Conservation (phyloP, 1,140 invertebrate species). For the Drosophila sproati region DNA sequence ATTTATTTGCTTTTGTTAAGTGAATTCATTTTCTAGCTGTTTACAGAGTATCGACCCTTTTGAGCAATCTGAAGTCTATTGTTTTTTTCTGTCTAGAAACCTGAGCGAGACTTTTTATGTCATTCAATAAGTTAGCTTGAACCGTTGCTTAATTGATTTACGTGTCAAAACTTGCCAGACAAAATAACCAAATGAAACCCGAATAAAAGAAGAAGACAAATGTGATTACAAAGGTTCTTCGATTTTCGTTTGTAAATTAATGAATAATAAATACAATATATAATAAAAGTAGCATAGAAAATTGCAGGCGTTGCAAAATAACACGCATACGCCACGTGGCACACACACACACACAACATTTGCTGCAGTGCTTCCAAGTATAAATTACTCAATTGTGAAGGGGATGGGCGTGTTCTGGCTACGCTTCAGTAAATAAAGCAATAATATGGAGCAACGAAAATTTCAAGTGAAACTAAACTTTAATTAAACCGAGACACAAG, state of each 20-base stretch:
- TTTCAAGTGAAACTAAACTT: constrained; percentile 67
- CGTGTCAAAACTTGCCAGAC: constrained; percentile 77
- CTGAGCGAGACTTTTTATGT: constrained; percentile 36
- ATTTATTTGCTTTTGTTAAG: constrained; percentile 6
- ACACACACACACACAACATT: constrained; percentile 15
- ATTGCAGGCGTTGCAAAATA: constrained; percentile 50
- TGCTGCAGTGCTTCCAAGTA: constrained; percentile 29
- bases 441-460: constrained; percentile 69
- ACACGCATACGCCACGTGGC: constrained; percentile 60
- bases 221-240: constrained; percentile 29
- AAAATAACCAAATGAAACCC: constrained; percentile 12
- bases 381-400: constrained; percentile 64
- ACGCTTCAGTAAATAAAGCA: constrained; percentile 61
- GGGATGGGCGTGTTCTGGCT: constrained; percentile 13
- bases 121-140: constrained; percentile 42
- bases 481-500: constrained; percentile 73
- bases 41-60: neutral
- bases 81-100: constrained; percentile 7
- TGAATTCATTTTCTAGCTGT: neutral
- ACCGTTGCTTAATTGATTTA: constrained; percentile 72
- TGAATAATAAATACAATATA: constrained; percentile 55
- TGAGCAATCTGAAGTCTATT: neutral
- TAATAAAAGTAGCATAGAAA: constrained; percentile 7
- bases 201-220: constrained; percentile 2
- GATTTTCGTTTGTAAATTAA: constrained; percentile 23